Conservation (phyloP, 1,140 invertebrate species). For the Conus betulinus region DNA sequence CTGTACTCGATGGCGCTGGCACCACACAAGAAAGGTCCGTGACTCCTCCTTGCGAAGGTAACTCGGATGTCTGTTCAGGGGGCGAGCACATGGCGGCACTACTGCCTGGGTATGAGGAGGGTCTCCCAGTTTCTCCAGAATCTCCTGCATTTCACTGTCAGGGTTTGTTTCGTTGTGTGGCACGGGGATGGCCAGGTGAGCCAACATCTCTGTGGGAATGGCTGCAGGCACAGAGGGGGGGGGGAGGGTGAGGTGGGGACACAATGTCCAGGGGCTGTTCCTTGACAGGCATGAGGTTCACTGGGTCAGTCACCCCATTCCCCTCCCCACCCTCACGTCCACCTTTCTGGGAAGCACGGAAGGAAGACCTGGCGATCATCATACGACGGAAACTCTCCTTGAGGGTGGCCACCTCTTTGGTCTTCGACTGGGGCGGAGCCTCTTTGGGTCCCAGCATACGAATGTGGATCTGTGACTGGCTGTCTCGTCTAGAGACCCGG, state of each 20-base stretch:
- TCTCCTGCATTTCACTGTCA: slow-evolving; percentile 40
- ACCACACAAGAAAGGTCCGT: slow-evolving; percentile 7
- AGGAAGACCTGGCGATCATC: slow-evolving; percentile 67
- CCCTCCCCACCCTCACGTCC: slow-evolving; percentile 21
- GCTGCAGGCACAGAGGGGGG: background rate
- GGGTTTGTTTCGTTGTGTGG: background rate
- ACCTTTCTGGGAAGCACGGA: slow-evolving; percentile 36
- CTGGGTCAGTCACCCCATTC: background rate
- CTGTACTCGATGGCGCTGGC: background rate
- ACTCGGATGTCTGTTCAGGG: background rate
- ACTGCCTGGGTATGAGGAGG: slow-evolving; percentile 44
- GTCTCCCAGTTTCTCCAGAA: slow-evolving; percentile 44
- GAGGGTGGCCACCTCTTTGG: slow-evolving; percentile 67
- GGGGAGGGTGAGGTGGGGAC: background rate
- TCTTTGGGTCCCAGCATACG: slow-evolving; percentile 66
- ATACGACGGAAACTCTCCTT: slow-evolving; percentile 69
- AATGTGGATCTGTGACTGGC: slow-evolving; percentile 64
- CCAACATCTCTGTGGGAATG: background rate
- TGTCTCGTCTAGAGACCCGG: slow-evolving; percentile 44
- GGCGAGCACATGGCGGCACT: background rate
- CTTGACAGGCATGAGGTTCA: slow-evolving; percentile 22
- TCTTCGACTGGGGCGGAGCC: slow-evolving; percentile 67
- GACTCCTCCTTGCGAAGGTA: background rate
- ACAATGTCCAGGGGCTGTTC: slow-evolving; percentile 20
- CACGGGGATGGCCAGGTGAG: background rate